Evolutionary conservation across 1,140 invertebrate genomes (phyloP).

Genomic region (Potamilus streckersoni): DNA sequence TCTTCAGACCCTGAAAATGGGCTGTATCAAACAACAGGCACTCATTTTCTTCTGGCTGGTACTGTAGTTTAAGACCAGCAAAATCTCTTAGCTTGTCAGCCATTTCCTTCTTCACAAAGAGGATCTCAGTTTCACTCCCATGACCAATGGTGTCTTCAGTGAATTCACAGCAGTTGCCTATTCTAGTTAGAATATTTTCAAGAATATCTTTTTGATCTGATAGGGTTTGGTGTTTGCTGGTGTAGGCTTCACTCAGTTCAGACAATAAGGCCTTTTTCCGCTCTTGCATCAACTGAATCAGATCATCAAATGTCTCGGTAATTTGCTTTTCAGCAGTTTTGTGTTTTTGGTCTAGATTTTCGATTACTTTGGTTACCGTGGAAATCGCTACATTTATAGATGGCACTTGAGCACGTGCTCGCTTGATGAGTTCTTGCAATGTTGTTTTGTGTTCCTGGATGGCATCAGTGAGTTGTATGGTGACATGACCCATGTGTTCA

Average conservation of each 20-base stretch:
- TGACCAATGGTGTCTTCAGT: slow-evolving; percentile 69
- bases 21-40: slow-evolving; percentile 64
- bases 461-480: slow-evolving; percentile 68
- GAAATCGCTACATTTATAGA: slow-evolving; percentile 67
- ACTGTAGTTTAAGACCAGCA: slow-evolving; percentile 63
- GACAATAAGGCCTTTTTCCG: slow-evolving; percentile 66
- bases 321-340: slow-evolving; percentile 64
- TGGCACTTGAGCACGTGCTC: slow-evolving; percentile 68
- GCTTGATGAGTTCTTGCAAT: slow-evolving; percentile 65
- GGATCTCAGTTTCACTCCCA: slow-evolving; percentile 71
- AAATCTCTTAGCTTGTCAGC: slow-evolving; percentile 70
- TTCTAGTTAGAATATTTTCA: slow-evolving; percentile 66
- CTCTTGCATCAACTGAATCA: slow-evolving; percentile 63
- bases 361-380: slow-evolving; percentile 62
- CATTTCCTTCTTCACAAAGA: slow-evolving; percentile 73
- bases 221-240: slow-evolving; percentile 68
- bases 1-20: slow-evolving; percentile 60
- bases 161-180: slow-evolving; percentile 69
- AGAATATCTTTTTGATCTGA: slow-evolving; percentile 66
- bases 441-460: slow-evolving; percentile 68
- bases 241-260: slow-evolving; percentile 66
- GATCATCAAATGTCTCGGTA: slow-evolving; percentile 62
- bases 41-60: slow-evolving; percentile 69
- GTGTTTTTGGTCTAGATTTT: slow-evolving; percentile 58
- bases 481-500: slow-evolving; percentile 70